Percentiles rank a stretch among this genome's conserved stretches.
These are phyloP conservation scores for Cebus imitator DNA, from an alignment of 2,113 vertebrate genomes.

Conservation along the genomic window DNA sequence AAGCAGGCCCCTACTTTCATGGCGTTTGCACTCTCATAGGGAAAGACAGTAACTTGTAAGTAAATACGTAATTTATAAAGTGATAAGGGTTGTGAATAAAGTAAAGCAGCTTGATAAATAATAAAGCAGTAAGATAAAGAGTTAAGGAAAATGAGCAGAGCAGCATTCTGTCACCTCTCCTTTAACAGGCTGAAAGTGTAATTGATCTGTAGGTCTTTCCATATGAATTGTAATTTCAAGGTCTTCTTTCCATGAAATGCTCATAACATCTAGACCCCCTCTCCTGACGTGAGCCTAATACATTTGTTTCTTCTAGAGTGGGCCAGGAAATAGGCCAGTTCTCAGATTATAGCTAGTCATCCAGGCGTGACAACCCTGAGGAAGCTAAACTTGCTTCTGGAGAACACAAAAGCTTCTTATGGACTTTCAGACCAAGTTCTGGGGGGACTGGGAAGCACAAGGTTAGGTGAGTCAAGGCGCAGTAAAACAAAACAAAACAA, in stretches of 20 bases:
- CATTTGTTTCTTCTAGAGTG: not conserved
- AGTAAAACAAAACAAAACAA: not conserved
- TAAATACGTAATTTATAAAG: not conserved
- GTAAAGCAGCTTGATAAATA: not conserved
- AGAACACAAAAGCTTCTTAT: not conserved
- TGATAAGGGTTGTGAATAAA: not conserved
- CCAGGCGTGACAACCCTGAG: not conserved
- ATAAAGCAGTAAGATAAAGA: not conserved
- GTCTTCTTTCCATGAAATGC: not conserved
- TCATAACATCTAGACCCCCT: not conserved
- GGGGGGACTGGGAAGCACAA: not conserved
- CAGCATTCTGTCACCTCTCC: not conserved
- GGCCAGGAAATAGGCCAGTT: not conserved
- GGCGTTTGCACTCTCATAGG: not conserved
- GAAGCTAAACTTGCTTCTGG: not conserved
- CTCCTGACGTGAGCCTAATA: not conserved
- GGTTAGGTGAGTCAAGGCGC: not conserved
- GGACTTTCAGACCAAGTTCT: not conserved
- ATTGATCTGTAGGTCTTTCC: not conserved
- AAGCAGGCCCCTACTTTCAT: not conserved
- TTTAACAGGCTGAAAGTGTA: not conserved
- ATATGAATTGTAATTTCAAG: not conserved
- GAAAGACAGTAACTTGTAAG: not conserved
- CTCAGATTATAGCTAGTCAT: not conserved
- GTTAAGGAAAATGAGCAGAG: not conserved